Conservation (phyloP, 2,113 vertebrate genomes). For the Hippopotamus amphibius region DNA sequence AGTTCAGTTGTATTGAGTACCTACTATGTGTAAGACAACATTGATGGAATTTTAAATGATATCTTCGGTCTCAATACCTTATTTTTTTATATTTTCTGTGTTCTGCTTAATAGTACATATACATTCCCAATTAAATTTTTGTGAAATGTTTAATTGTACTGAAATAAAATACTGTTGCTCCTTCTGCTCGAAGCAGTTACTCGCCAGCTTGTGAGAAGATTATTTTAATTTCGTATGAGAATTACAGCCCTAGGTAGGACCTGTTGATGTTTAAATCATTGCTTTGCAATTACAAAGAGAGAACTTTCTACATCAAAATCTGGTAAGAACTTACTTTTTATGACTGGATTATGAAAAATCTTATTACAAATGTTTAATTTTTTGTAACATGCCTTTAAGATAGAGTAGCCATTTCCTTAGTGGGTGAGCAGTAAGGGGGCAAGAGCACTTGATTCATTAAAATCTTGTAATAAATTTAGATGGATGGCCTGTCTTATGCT, state of each 20-base stretch:
- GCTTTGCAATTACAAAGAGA: neutral
- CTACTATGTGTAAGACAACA: constrained; percentile 56
- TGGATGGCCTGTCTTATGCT: neutral
- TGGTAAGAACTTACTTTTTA: constrained; percentile 46
- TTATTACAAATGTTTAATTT: neutral
- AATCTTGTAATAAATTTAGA: neutral
- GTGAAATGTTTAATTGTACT: constrained; percentile 76
- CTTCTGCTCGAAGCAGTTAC: constrained; percentile 66
- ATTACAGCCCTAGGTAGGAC: neutral
- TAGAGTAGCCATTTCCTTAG: neutral
- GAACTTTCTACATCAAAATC: constrained; percentile 44
- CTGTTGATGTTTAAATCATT: neutral
- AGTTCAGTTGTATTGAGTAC: constrained; percentile 52
- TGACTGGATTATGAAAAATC: constrained; percentile 43
- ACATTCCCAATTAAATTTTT: constrained; percentile 66
- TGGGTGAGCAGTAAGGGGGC: neutral
- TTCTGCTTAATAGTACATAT: constrained; percentile 59
- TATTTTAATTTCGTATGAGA: constrained; percentile 56
- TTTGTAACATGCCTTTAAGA: neutral
- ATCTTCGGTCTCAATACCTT: constrained; percentile 36
- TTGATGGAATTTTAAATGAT: constrained; percentile 1
- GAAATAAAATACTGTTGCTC: constrained; percentile 71
- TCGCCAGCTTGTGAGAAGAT: constrained; percentile 63
- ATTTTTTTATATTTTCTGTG: constrained; percentile 61
- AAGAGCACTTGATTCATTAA: neutral